Base-by-base conservation (phyloP, 1,140 invertebrate genomes). In the Reticulitermes speratus region DNA sequence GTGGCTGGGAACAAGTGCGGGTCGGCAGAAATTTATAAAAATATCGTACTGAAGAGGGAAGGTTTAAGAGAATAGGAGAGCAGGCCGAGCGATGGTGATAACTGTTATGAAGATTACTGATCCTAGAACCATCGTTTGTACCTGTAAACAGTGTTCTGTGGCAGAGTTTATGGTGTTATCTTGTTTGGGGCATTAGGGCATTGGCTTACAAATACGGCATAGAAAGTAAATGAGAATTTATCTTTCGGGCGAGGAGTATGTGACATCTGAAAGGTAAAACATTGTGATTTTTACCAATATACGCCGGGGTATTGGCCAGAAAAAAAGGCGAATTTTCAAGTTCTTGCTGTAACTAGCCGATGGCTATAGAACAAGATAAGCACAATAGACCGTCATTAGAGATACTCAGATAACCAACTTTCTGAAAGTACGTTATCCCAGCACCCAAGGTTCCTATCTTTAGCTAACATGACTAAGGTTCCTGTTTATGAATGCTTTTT, bases 381-480 rank as follows among this genome's bases (percentile, higher is more conserved):
- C 65, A 30, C 65, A 38, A 38, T 38, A 38, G 38, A 38, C 38
- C 38, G 38, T 38, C 38, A 38, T 38, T 16, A 30, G n/a, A 30
- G 65, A 25, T 30, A 14, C 65, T 75, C 65, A n/a, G 9, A 55
- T 12, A 30, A 59, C 48, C 6, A 11, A 30, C 82, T 44, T 55
- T 87, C 82, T 81, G 86, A 69, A 85, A 23, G 87, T 86, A 88
- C 86, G 88, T 82, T 85, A 88, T 90, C 90, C 90, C 90, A 90
- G 90, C 89, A 89, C 88, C 89, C 89, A 91, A 90, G 90, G 90
- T 90, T 91, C 90, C 90, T 90, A 90, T 90, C 89, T 88, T 88
- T 90, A 91, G 90, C 89, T 91, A 90, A 90, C 90, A 89, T 89
- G 89, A 90, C 89, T 90, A 90, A 90, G 90, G 90, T 91, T 91